phyloP scores from a whole-genome alignment of 2,113 vertebrate species.

The Phylloscopus trochiloides region DNA sequence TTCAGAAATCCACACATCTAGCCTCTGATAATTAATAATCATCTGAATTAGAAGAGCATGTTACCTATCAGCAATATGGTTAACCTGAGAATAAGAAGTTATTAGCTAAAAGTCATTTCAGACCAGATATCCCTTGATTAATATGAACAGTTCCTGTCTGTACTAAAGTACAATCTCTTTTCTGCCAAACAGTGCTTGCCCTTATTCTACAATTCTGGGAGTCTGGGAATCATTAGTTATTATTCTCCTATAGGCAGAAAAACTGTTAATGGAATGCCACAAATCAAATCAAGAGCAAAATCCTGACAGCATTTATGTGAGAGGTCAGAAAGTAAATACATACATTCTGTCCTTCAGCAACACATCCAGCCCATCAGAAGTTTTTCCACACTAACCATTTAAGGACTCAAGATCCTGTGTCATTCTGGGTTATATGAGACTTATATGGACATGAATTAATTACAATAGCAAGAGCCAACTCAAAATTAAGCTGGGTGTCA shows the following conservation, averaged over 20 bases:
- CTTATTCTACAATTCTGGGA: constrained; percentile 9
- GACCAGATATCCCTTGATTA: constrained; percentile 10
- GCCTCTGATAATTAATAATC: background rate
- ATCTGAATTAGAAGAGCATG: background rate
- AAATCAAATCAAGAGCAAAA: constrained; percentile 33
- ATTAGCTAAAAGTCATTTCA: constrained; percentile 14
- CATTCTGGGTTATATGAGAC: background rate
- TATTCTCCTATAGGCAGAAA: background rate
- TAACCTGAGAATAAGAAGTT: constrained; percentile 7
- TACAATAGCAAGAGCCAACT: background rate
- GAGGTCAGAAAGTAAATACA: constrained; percentile 24
- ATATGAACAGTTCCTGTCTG: background rate
- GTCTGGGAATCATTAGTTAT: constrained; percentile 37
- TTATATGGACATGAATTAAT: background rate
- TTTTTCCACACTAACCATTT: background rate
- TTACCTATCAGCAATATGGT: background rate
- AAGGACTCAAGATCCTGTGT: background rate
- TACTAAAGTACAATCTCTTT: background rate
- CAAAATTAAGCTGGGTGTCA: background rate
- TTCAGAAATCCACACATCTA: background rate
- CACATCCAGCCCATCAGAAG: background rate
- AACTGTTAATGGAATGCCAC: constrained; percentile 47
- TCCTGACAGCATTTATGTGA: background rate
- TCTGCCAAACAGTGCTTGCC: constrained; percentile 17
- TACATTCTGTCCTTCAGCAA: constrained; percentile 10